Conservation (phyloP, 2,888 invertebrate species). For the Chrysodeixis includens region DNA sequence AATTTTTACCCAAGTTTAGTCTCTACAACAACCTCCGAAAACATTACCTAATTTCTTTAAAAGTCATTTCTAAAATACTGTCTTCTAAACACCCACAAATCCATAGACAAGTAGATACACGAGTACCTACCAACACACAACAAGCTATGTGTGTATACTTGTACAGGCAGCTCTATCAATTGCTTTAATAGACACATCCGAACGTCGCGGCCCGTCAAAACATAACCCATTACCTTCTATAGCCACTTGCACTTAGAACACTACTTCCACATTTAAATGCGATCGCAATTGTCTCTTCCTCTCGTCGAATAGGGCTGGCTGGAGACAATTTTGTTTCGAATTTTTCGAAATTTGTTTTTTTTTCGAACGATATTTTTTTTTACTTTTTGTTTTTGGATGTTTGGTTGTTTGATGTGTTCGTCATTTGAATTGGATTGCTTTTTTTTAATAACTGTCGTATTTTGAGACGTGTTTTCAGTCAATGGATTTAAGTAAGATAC, state of each 20-base stretch:
- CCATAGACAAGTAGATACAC: not conserved
- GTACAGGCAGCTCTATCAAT: conserved; percentile 63
- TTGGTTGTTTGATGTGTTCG: too few species aligned
- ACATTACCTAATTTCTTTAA: too few species aligned
- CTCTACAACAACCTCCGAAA: too few species aligned
- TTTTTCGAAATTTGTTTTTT: not conserved
- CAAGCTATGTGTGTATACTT: conserved; percentile 27
- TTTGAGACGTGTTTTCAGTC: too few species aligned
- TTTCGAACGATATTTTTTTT: not conserved
- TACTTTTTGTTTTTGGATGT: too few species aligned
- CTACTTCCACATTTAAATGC: conserved; percentile 78
- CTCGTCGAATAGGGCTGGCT: conserved; percentile 39
- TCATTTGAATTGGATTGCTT: too few species aligned
- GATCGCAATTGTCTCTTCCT: conserved; percentile 85
- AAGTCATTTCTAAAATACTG: too few species aligned
- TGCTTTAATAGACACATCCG: conserved; percentile 81
- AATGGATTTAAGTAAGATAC: too few species aligned
- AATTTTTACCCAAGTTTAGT: too few species aligned
- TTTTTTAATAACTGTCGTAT: too few species aligned
- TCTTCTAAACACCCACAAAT: too few species aligned
- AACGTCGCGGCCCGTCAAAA: conserved; percentile 79
- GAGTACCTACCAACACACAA: conserved; percentile 7
- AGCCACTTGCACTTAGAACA: conserved; percentile 72
- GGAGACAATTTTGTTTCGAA: not conserved
- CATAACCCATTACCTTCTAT: conserved; percentile 73